These are phyloP conservation scores for Clivina fossor DNA, from an alignment of 2,888 invertebrate species.

Conservation along the genomic window DNA sequence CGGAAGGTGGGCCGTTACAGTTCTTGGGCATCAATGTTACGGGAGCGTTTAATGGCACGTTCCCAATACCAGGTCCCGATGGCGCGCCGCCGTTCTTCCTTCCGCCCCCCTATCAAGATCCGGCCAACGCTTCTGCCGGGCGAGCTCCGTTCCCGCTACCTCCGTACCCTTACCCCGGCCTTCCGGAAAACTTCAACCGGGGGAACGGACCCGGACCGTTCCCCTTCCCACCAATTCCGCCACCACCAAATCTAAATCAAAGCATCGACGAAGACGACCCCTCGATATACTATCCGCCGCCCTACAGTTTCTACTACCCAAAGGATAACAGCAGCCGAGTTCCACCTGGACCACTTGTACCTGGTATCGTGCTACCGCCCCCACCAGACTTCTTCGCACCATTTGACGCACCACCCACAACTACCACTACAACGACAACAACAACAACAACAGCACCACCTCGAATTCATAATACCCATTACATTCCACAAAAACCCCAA, in stretches of 20 bases:
- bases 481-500: constrained; percentile 43
- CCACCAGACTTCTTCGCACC: constrained; percentile 85
- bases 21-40: constrained; percentile 81
- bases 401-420: constrained; percentile 57
- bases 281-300: constrained; percentile 87
- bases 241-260: constrained; percentile 59
- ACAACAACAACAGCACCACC: constrained; percentile 48
- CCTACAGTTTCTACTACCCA: constrained; percentile 83
- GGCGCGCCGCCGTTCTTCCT: constrained; percentile 54
- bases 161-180: constrained; percentile 61
- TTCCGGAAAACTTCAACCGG: constrained; percentile 49
- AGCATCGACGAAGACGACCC: constrained; percentile 85
- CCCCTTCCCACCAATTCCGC: constrained; percentile 54
- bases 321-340: constrained; percentile 74
- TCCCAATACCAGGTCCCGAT: constrained; percentile 55
- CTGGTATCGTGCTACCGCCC: constrained; percentile 84
- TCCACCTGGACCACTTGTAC: constrained; percentile 82
- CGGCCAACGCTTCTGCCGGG: constrained; percentile 68
- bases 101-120: constrained; percentile 62
- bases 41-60: constrained; percentile 70
- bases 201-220: constrained; percentile 59
- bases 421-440: constrained; percentile 53
- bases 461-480: constrained; percentile 45
- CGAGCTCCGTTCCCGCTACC: constrained; percentile 65
- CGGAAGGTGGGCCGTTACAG: constrained; percentile 82